phyloP scores from a whole-genome alignment of 2,113 vertebrate genomes.

The Marcusenius ussheri region DNA sequence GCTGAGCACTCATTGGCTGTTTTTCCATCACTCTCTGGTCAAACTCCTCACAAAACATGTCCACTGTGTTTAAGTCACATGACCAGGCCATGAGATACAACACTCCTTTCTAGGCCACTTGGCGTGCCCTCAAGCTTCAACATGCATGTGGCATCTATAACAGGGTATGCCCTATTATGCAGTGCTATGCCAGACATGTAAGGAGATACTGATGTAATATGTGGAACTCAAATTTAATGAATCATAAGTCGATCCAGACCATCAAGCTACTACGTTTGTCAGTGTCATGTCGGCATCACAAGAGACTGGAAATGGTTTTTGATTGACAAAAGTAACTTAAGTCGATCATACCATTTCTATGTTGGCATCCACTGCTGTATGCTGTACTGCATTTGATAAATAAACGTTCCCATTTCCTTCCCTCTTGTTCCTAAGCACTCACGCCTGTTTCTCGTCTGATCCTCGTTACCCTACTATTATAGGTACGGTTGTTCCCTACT shows the following conservation, averaged over 20 bases:
- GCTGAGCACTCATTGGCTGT: neutral
- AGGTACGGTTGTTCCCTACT: too few relatives aligned
- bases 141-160: neutral
- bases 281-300: neutral
- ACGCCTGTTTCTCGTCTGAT: neutral
- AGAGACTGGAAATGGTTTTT: neutral
- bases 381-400: neutral
- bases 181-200: neutral
- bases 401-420: neutral
- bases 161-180: neutral
- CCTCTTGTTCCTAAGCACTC: neutral
- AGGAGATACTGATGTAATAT: neutral
- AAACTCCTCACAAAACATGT: neutral
- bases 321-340: neutral
- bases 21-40: neutral
- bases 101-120: neutral
- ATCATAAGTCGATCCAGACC: neutral
- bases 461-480: too few relatives aligned
- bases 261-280: neutral
- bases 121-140: neutral
- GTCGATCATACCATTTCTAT: neutral
- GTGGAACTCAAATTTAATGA: neutral
- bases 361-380: neutral
- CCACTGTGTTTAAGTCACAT: neutral
- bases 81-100: neutral